These are phyloP conservation scores for Helogale parvula DNA, from an alignment of 2,113 vertebrate genomes.

Conservation along the genomic window DNA sequence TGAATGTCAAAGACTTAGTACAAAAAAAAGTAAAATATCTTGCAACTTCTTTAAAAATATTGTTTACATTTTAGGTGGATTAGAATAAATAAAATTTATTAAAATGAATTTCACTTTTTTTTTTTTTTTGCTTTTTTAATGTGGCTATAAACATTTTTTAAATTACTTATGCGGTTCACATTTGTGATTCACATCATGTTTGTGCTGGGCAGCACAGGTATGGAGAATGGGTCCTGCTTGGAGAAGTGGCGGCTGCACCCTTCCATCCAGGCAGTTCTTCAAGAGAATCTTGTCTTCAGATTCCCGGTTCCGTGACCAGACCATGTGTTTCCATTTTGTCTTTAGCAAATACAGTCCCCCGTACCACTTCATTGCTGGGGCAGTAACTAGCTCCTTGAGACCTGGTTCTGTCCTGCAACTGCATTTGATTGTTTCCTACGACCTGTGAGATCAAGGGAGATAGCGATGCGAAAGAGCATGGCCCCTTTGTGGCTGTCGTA, in stretches of 20 bases:
- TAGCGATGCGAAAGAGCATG: not conserved
- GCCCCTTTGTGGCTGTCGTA: not conserved
- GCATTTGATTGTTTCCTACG: not conserved
- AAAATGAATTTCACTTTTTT: not conserved
- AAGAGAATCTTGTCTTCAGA: not conserved
- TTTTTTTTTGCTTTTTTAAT: not conserved
- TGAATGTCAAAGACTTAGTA: not conserved
- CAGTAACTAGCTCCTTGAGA: not conserved
- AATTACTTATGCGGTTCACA: not conserved
- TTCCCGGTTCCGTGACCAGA: not conserved
- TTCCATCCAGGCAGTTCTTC: not conserved
- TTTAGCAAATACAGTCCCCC: not conserved
- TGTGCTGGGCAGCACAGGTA: too few species aligned
- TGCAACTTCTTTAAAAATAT: not conserved
- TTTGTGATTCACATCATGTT: not conserved
- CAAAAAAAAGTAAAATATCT: not conserved
- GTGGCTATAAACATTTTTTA: not conserved
- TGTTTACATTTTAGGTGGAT: not conserved
- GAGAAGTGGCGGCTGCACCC: not conserved
- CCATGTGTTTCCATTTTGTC: not conserved
- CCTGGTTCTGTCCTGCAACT: not conserved
- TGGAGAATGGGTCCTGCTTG: not conserved
- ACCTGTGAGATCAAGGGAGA: not conserved
- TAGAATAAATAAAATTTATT: conserved; percentile 1
- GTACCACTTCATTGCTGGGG: not conserved